Percentiles rank a stretch among this genome's conserved stretches.
phyloP scores from a whole-genome alignment of 2,888 invertebrate species.

The Mamestra brassicae region DNA sequence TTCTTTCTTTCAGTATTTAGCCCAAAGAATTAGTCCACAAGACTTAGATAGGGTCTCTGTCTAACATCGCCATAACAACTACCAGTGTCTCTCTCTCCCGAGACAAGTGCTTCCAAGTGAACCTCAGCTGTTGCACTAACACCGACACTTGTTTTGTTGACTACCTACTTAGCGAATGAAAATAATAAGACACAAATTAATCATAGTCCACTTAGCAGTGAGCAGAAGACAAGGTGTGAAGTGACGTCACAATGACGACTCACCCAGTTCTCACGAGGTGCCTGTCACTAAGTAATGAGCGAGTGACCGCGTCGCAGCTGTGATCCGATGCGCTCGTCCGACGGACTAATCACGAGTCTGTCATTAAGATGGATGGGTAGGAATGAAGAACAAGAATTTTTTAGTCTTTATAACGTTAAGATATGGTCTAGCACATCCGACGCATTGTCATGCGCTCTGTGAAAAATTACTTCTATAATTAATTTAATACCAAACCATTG shows the following conservation, averaged over 20 bases:
- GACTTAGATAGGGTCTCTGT: too few species aligned
- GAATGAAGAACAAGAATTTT: neutral
- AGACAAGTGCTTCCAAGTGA: neutral
- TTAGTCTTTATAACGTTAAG: neutral
- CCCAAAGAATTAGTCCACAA: too few species aligned
- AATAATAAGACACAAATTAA: constrained; percentile 17
- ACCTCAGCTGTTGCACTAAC: too few species aligned
- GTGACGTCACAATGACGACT: constrained; percentile 29
- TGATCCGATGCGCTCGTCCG: constrained; percentile 32
- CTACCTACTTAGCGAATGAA: neutral
- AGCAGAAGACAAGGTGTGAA: constrained; percentile 16
- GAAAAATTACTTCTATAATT: too few species aligned
- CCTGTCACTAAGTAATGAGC: constrained; percentile 20
- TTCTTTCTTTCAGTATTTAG: neutral
- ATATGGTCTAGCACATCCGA: too few species aligned
- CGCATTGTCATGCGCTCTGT: too few species aligned
- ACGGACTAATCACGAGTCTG: neutral
- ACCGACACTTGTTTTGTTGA: neutral
- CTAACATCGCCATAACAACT: neutral
- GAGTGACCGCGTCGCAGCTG: neutral
- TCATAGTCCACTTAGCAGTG: constrained; percentile 22
- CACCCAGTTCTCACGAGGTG: constrained; percentile 57
- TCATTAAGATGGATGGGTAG: neutral
- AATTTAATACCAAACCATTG: too few species aligned
- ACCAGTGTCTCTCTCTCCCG: neutral